A percentile compares a stretch with the other conserved stretches of the same genome.
Evolutionary conservation across 1,140 invertebrate species (phyloP).

Genomic region (Cephus cinctus): DNA sequence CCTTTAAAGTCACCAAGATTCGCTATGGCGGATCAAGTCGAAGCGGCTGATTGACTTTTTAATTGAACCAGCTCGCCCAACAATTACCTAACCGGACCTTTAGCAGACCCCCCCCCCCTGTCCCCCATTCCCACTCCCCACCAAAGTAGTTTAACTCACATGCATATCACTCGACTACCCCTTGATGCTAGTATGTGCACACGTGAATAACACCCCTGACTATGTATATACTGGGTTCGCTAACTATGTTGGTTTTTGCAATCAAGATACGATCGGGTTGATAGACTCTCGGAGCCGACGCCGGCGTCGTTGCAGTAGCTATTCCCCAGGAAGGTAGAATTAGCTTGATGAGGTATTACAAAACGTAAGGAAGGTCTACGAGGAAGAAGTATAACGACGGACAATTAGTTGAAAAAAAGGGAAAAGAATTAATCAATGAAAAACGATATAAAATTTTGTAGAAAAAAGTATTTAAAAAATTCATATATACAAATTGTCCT

Average conservation of each 20-base stretch:
- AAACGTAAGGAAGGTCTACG: too few species aligned
- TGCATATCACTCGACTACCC: slow-evolving; percentile 3
- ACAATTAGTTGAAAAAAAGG: too few species aligned
- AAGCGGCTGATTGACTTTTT: slow-evolving; percentile 46
- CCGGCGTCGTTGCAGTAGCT: too few species aligned
- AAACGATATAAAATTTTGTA: too few species aligned
- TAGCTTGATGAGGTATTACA: too few species aligned
- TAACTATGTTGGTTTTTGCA: slow-evolving; percentile 31
- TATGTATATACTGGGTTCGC: too few species aligned
- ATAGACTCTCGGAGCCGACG: neutral
- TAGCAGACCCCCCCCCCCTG: neutral
- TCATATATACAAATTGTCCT: too few species aligned
- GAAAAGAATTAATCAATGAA: too few species aligned
- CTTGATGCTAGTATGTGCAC: slow-evolving; percentile 9
- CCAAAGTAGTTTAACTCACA: neutral
- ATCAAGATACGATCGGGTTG: slow-evolving; percentile 17
- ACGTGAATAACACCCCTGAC: neutral
- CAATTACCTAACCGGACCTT: slow-evolving; percentile 32
- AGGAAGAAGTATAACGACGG: too few species aligned
- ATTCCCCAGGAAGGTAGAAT: too few species aligned
- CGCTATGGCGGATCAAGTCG: slow-evolving; percentile 8
- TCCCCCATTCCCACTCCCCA: slow-evolving; percentile 10
- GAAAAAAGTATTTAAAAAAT: too few species aligned
- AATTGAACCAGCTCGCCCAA: slow-evolving; percentile 37
- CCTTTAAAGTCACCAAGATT: slow-evolving; percentile 6